Base-by-base conservation (phyloP, 2,888 invertebrate genomes). In the Megaustenia siamemsis region DNA sequence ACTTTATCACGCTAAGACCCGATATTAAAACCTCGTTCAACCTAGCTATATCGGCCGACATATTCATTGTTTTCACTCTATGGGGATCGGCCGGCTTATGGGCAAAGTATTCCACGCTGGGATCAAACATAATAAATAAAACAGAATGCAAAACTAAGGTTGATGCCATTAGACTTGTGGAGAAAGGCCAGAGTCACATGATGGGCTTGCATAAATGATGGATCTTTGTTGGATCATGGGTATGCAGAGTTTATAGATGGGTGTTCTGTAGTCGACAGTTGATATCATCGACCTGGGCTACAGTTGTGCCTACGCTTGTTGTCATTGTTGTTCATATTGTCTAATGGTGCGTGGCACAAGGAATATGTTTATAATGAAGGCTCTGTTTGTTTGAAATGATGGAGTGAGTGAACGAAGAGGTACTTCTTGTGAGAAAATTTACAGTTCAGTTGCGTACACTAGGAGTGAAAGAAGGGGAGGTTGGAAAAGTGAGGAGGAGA, bases 221-320 rank as follows among this genome's bases (percentile, higher is more conserved):
- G 69, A 69, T 69, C 38, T 21, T 12, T 38, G 69, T 38, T 69
- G 40, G 69, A 69, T 69, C 40, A 69, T 69, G 69, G 38, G 69
- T 69, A 69, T 69, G 69, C 69, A 69, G 40, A 8, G 40, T 69
- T 69, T 38, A 38, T 69, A 69, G 40, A 69, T 69, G 40, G 21
- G 12, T 10, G 24, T 2, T 40, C 40, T 69, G 69, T 24, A 21
- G 63, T 5, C 2, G 24, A 38, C 10, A 40, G 69, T 40, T 38
- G 18, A 24, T 69, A 40, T n/a, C n/a, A n/a, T 69, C 24, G 69
- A 69, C 69, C 24, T 40, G 4, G 69, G 12, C 1, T 21, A 56
- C n/a, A n/a, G n/a, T n/a, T n/a, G n/a, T n/a, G n/a, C n/a, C n/a
- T n/a, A n/a, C n/a, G n/a, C n/a, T n/a, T n/a, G n/a, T n/a, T n/a